A percentile compares a stretch with the other conserved stretches of the same genome.
phyloP scores from a whole-genome alignment of 2,888 invertebrate species.

The Dryadula phaetusa region DNA sequence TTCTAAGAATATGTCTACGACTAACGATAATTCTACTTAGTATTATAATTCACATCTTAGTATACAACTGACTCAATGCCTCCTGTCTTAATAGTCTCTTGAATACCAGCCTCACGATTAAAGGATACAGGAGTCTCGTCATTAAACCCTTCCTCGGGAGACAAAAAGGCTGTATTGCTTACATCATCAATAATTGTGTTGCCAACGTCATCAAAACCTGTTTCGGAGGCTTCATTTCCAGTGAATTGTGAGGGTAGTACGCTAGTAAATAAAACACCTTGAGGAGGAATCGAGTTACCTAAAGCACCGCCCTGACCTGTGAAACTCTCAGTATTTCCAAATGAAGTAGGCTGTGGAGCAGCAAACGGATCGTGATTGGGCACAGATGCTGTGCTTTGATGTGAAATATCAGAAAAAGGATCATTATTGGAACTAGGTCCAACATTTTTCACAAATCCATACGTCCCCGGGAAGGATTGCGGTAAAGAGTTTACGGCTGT shows the following conservation, averaged over 20 bases:
- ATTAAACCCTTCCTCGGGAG: slow-evolving; percentile 53
- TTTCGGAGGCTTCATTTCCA: slow-evolving; percentile 52
- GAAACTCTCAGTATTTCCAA: slow-evolving; percentile 59
- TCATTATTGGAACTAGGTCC: slow-evolving; percentile 59
- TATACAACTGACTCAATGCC: slow-evolving; percentile 69
- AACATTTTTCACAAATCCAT: slow-evolving; percentile 62
- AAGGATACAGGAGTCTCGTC: slow-evolving; percentile 66
- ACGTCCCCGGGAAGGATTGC: slow-evolving; percentile 67
- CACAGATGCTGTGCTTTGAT: slow-evolving; percentile 57
- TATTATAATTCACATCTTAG: slow-evolving; percentile 49
- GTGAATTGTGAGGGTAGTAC: slow-evolving; percentile 58
- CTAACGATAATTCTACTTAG: too few species aligned
- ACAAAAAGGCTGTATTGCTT: slow-evolving; percentile 52
- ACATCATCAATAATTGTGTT: slow-evolving; percentile 60
- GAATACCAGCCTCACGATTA: slow-evolving; percentile 71
- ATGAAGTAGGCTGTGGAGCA: slow-evolving; percentile 57
- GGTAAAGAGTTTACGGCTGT: slow-evolving; percentile 66
- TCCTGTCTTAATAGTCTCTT: slow-evolving; percentile 68
- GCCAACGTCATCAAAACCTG: slow-evolving; percentile 58
- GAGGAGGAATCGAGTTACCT: slow-evolving; percentile 50
- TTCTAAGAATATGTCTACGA: too few species aligned
- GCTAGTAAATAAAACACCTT: slow-evolving; percentile 24
- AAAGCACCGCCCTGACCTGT: slow-evolving; percentile 59
- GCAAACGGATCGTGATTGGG: slow-evolving; percentile 61
- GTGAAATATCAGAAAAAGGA: slow-evolving; percentile 58